Conservation (phyloP, 1,140 invertebrate species). For the Atopsyche davidsoni region DNA sequence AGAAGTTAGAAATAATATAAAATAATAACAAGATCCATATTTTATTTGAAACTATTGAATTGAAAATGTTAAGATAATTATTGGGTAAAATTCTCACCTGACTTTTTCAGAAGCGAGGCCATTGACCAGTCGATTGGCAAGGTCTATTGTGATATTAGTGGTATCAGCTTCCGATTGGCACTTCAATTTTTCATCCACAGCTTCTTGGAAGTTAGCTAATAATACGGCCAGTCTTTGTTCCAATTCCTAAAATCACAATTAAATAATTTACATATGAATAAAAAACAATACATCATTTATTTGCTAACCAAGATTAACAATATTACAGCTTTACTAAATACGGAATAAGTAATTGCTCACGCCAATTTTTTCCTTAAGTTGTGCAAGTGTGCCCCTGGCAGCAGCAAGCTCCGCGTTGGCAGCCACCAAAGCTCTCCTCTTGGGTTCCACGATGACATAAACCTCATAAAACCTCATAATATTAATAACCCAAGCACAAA, state of each 20-base stretch:
- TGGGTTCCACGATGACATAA: slow-evolving; percentile 88
- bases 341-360: slow-evolving; percentile 27
- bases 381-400: slow-evolving; percentile 70
- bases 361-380: slow-evolving; percentile 49
- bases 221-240: slow-evolving; percentile 72
- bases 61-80: too few relatives aligned
- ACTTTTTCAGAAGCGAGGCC: slow-evolving; percentile 90
- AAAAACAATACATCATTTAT: background rate
- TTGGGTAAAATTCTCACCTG: slow-evolving; percentile 42
- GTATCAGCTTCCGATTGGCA: slow-evolving; percentile 83
- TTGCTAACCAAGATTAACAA: background rate
- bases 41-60: too few relatives aligned
- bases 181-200: slow-evolving; percentile 77
- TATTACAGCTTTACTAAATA: background rate
- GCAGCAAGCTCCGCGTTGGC: slow-evolving; percentile 78
- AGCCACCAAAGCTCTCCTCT: slow-evolving; percentile 71
- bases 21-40: too few relatives aligned
- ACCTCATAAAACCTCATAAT: slow-evolving; percentile 89
- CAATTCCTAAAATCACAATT: slow-evolving; percentile 54
- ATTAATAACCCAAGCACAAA: slow-evolving; percentile 93
- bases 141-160: slow-evolving; percentile 76
- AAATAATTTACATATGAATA: background rate
- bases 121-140: slow-evolving; percentile 88
- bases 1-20: too few relatives aligned
- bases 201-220: slow-evolving; percentile 75